Evolutionary conservation across 1,140 invertebrate species (phyloP).

Genomic region (Listronotus bonariensis): DNA sequence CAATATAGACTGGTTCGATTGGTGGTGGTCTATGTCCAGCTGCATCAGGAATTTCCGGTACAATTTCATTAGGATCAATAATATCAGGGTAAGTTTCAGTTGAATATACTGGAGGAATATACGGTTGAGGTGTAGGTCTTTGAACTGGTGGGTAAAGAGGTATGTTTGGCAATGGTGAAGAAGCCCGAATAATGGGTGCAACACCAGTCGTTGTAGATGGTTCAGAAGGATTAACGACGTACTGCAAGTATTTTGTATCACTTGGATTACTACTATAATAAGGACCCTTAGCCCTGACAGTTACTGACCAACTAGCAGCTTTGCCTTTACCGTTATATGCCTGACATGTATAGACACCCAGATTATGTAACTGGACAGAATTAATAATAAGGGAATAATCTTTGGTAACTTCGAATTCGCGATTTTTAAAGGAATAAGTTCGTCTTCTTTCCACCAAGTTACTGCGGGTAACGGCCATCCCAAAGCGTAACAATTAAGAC

Average conservation of each 20-base stretch:
- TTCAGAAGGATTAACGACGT: conserved; percentile 60
- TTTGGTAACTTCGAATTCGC: conserved; percentile 72
- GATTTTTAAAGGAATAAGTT: conserved; percentile 69
- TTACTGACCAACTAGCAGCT: conserved; percentile 75
- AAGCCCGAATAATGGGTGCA: not conserved
- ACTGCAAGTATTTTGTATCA: conserved; percentile 61
- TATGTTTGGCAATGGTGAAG: not conserved
- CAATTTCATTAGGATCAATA: conserved; percentile 36
- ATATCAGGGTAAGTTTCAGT: conserved; percentile 29
- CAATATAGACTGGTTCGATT: conserved; percentile 20
- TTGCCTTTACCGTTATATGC: conserved; percentile 80
- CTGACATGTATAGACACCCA: conserved; percentile 87
- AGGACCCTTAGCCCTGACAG: conserved; percentile 71
- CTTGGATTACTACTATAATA: conserved; percentile 58
- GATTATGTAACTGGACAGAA: conserved; percentile 68
- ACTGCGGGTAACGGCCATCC: conserved; percentile 81
- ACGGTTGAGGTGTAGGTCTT: conserved; percentile 37
- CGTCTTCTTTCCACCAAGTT: conserved; percentile 84
- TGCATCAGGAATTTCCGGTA: conserved; percentile 17
- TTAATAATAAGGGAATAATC: conserved; percentile 77
- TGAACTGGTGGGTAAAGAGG: conserved; percentile 14
- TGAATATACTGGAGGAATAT: conserved; percentile 30
- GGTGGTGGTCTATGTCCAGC: conserved; percentile 6
- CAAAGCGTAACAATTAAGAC: conserved; percentile 79
- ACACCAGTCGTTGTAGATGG: conserved; percentile 9